These are phyloP conservation scores for Arctia plantaginis DNA, from an alignment of 2,888 invertebrate genomes.

Conservation along the genomic window DNA sequence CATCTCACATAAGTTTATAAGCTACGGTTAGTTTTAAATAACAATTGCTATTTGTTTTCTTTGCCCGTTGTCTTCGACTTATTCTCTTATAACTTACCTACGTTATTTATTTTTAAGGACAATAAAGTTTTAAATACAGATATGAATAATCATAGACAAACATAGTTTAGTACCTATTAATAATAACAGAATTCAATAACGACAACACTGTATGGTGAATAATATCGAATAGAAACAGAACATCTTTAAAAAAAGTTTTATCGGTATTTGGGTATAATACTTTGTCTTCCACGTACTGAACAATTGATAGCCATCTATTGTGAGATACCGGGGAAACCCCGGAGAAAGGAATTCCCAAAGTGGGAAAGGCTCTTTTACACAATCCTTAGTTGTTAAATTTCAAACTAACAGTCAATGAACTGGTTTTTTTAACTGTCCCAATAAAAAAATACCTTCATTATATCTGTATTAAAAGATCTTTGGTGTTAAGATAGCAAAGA, in stretches of 20 bases:
- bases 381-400: neutral
- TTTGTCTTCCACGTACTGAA: neutral
- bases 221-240: neutral
- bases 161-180: constrained; percentile 26
- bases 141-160: constrained; percentile 34
- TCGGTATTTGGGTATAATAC: neutral
- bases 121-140: constrained; percentile 38
- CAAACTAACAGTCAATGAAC: neutral
- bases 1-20: neutral
- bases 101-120: constrained; percentile 39
- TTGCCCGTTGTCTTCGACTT: neutral
- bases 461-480: neutral
- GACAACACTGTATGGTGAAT: neutral
- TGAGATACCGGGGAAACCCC: neutral
- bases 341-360: neutral
- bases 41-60: neutral
- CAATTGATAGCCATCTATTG: neutral
- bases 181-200: neutral
- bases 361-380: neutral
- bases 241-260: neutral
- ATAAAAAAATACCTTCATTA: neutral
- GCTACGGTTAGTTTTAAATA: neutral
- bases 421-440: neutral
- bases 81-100: constrained; percentile 30
- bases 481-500: neutral